Conservation (phyloP, 2,797 vertebrate genomes). For the Danionella dracula region DNA sequence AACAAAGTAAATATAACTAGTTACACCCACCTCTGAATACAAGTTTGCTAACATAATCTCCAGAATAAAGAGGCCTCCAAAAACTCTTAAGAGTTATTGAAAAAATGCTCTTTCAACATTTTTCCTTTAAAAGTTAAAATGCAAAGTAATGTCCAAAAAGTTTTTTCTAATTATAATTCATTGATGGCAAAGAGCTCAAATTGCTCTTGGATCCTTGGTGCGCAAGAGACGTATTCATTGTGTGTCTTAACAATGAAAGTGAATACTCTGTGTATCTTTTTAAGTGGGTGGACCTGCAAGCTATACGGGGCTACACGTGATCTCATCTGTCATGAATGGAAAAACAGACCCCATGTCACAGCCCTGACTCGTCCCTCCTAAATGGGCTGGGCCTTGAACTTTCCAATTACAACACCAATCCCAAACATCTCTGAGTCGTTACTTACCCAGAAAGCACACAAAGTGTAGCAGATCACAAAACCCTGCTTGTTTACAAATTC, state of each 20-base stretch:
- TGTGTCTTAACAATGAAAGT: neutral
- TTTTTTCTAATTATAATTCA: neutral
- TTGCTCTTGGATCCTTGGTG: neutral
- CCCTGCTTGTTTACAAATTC: constrained; percentile 11
- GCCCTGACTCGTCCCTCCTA: constrained; percentile 16
- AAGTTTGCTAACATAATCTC: too few relatives aligned
- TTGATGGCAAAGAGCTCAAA: too few relatives aligned
- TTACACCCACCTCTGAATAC: too few relatives aligned
- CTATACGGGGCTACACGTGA: constrained; percentile 21
- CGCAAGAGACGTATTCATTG: neutral
- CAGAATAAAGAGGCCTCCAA: too few relatives aligned
- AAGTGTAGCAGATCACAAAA: constrained; percentile 7
- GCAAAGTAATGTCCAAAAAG: too few relatives aligned
- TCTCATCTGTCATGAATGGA: constrained; percentile 29
- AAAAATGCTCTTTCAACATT: too few relatives aligned
- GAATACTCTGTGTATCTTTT: constrained; percentile 22
- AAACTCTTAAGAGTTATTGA: too few relatives aligned
- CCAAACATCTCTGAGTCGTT: neutral
- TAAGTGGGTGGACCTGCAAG: constrained; percentile 13
- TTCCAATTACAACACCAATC: constrained; percentile 20
- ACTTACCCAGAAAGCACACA: constrained; percentile 1
- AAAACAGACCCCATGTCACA: constrained; percentile 8
- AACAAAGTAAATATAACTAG: too few relatives aligned
- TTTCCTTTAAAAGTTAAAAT: too few relatives aligned
- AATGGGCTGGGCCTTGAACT: constrained; percentile 25